Base-by-base conservation (phyloP, 2,113 vertebrate genomes). In the Monopterus albus region DNA sequence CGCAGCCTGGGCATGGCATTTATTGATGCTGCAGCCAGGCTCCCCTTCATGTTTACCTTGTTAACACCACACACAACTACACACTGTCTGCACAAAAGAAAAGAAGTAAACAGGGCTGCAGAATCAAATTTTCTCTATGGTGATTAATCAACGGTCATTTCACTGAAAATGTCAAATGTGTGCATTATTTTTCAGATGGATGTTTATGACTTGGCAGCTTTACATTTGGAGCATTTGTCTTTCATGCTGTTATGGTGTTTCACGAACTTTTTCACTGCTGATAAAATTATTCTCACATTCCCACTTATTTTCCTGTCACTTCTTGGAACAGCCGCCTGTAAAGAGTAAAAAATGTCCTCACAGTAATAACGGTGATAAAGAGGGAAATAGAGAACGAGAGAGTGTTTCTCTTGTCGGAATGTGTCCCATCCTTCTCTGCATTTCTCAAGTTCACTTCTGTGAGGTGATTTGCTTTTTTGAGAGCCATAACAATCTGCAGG, bases 41-140 rank as follows among this genome's bases (percentile, higher is more conserved):
- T 68, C 29, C 59, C 42, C n/a, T 55, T 59, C 60, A n/a, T 85
- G 63, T 85, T 83, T 74, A 52, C 71, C 57, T n/a, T 47, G 82
- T 82, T 78, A 78, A 79, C 84, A 78, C 40, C 18, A 10, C 45
- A 39, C 28, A 72, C 50, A 70, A 38, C 65, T 67, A 59, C 64
- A 63, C 45, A 66, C 62, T n/a, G 62, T 74, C 49, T 71, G 59
- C 56, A 71, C 25, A 23, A 68, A 17, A 31, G 35, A 33, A 64
- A 78, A 66, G 21, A 50, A 56, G 57, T 13, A 59, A 66, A 60
- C 20, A 2, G 21, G 23, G 39, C 57, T 31, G 23, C 23, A 40
- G 65, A 63, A 20, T 29, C 47, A 49, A 64, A 43, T 53, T 66
- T 29, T 59, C 60, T 72, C 76, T 31, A 45, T 43, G 58, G 17